phyloP scores from a whole-genome alignment of 2,888 invertebrate species.

The Morpho deidamia region DNA sequence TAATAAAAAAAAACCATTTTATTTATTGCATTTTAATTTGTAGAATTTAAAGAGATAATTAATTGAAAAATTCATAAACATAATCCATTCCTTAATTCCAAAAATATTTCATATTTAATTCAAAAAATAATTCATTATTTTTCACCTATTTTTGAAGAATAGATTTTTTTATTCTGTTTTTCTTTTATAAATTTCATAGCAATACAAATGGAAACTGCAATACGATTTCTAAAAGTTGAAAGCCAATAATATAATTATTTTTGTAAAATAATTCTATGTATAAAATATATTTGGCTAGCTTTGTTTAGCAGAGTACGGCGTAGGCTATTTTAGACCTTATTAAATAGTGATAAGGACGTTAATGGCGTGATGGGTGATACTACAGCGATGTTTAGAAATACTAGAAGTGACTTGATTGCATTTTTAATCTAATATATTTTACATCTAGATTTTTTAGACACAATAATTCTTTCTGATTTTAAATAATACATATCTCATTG shows the following conservation, averaged over 20 bases:
- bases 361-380: conserved; percentile 28
- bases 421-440: neutral
- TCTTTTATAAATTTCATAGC: neutral
- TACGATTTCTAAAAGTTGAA: neutral
- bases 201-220: neutral
- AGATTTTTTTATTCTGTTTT: too few species aligned
- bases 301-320: neutral
- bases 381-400: conserved; percentile 16
- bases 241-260: conserved; percentile 11
- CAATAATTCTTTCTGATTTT: too few species aligned
- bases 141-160: too few species aligned
- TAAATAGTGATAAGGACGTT: conserved; percentile 34
- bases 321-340: conserved; percentile 41
- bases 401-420: conserved; percentile 7
- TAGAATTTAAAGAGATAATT: too few species aligned
- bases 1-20: too few species aligned
- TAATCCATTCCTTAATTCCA: too few species aligned
- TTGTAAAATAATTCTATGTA: conserved; percentile 17
- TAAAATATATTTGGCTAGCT: conserved; percentile 14
- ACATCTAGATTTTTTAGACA: too few species aligned
- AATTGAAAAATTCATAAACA: too few species aligned
- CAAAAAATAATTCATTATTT: too few species aligned
- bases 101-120: too few species aligned
- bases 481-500: too few species aligned
- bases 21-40: too few species aligned